Evolutionary conservation across 2,113 vertebrate genomes (phyloP), one percentile per base, ranked within the genome.

Genomic region (Pyxicephalus adspersus): DNA sequence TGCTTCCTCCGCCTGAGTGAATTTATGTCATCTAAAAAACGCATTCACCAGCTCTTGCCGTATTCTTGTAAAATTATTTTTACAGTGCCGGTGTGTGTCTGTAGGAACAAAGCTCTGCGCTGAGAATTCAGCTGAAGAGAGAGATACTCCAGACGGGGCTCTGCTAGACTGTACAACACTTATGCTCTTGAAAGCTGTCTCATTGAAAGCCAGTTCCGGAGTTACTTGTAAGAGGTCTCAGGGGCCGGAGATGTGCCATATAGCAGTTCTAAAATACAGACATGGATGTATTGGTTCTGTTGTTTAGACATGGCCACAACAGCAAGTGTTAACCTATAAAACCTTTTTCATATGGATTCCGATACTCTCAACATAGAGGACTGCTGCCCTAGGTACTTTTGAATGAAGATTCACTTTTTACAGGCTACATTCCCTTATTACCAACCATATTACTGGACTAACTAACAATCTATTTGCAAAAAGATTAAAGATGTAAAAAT

Each of bases 1-100:
- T 64, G 3, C 64, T 64, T 55, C 20, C 63, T 77, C 28, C 29
- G 75, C 61, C 28, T 78, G 76, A 55, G 50, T 38, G 76, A 78
- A 78, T 65, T 67, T 78, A 77, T 77, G 76, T 66, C 50, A 78
- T 66, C 19, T 55, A 17, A 77, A 77, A 77, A 66, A 31, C 50
- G 45, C 28, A 55, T n/a, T 55, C 45, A 54, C 17, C 26, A 5
- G 38, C 38, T 63, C 17, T 20, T 4, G 20, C 7, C 50, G 19
- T 57, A 18, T 34, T 57, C 63, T 67, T 58, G 23, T 55, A 22
- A 4, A 38, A 57, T 17, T 55, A 31, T 66, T 77, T 66, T 54
- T 66, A 55, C 19, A 63, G 38, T 19, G 20, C 5, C 19, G 28
- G 1, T 57, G 51, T 57, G 22, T n/a, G 0, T 74, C 3, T 16